A percentile compares a stretch with the other conserved stretches of the same genome.
Conservation (phyloP, 2,797 vertebrate genomes). For the Cuculus canorus region DNA sequence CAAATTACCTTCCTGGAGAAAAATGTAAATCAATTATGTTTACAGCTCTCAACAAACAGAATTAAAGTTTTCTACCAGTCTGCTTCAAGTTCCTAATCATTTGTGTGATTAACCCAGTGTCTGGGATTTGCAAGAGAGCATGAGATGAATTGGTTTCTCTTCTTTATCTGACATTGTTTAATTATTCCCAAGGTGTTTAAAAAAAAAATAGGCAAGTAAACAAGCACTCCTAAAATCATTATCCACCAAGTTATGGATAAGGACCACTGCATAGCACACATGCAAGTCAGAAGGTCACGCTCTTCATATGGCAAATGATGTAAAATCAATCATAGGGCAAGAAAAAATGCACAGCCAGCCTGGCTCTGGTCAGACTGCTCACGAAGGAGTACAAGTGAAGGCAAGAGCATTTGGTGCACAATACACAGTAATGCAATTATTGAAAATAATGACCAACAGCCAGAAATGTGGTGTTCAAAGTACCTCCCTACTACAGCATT, state of each 20-base stretch:
- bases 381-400: background rate
- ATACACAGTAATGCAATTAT: background rate
- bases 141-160: constrained; percentile 53
- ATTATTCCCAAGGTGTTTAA: background rate
- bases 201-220: background rate
- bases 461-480: background rate
- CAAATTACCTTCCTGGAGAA: constrained; percentile 69
- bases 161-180: constrained; percentile 25
- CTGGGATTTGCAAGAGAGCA: constrained; percentile 51
- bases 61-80: constrained; percentile 64
- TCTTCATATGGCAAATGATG: background rate
- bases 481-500: background rate
- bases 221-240: background rate
- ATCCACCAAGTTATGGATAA: background rate
- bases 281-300: background rate
- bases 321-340: background rate
- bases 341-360: background rate
- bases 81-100: constrained; percentile 47
- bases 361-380: background rate
- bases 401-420: background rate
- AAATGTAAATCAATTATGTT: constrained; percentile 72
- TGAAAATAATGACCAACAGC: background rate
- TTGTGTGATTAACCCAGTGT: constrained; percentile 43
- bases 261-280: background rate
- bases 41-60: constrained; percentile 66